phyloP scores from a whole-genome alignment of 2,797 vertebrate genomes.

The Danio tinwini region DNA sequence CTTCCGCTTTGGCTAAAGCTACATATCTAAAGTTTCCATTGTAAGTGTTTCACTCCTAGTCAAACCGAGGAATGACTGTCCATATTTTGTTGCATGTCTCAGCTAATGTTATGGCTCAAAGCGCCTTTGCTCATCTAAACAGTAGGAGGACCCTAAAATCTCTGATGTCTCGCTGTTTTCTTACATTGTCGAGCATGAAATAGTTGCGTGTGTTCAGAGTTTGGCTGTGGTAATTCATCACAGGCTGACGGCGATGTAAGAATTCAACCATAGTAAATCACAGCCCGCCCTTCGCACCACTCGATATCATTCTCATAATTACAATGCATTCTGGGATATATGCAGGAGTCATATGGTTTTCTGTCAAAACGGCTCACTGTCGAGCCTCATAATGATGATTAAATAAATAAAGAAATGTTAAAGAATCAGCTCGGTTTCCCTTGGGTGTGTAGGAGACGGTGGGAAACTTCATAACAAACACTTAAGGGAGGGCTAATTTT shows the following conservation, averaged over 20 bases:
- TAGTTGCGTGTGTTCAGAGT: not conserved
- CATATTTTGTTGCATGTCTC: not conserved
- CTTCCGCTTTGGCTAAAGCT: too few relatives aligned
- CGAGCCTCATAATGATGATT: constrained; percentile 67
- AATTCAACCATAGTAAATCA: constrained; percentile 28
- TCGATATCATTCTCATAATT: constrained; percentile 67
- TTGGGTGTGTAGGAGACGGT: constrained; percentile 17
- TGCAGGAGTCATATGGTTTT: constrained; percentile 65
- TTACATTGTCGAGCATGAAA: constrained; percentile 27
- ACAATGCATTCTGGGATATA: constrained; percentile 67
- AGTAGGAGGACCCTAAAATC: not conserved
- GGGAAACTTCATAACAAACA: constrained; percentile 22
- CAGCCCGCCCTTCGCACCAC: constrained; percentile 61
- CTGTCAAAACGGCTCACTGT: constrained; percentile 65
- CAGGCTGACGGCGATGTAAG: constrained; percentile 30
- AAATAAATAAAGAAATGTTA: constrained; percentile 45
- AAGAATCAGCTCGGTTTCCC: constrained; percentile 9
- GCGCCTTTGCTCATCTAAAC: not conserved
- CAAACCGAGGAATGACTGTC: not conserved
- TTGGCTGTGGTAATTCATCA: constrained; percentile 37
- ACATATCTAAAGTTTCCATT: too few relatives aligned
- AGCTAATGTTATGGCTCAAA: not conserved
- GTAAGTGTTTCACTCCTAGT: too few relatives aligned
- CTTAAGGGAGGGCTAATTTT: constrained; percentile 9
- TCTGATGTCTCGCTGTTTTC: not conserved